Base-by-base conservation (phyloP, 2,888 invertebrate genomes). In the Heteromurus nitidus region DNA sequence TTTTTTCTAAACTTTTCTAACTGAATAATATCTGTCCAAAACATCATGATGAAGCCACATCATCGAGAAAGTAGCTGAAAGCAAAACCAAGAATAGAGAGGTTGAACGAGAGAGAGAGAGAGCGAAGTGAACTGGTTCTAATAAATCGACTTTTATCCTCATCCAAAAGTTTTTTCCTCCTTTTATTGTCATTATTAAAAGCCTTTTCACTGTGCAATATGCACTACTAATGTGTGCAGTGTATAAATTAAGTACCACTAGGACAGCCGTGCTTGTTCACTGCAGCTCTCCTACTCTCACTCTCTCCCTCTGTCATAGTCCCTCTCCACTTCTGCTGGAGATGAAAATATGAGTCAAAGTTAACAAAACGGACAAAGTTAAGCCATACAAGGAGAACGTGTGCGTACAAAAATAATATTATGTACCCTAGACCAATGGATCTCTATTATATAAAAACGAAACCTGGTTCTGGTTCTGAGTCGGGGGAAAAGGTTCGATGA, bases 401-500 rank as follows among this genome's bases (percentile, higher is more conserved):
- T 76, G 42, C 76, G 30, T 60, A 76, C 60, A 60, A 76, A 76
- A 68, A 76, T 76, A 60, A 76, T 76, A 68, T 68, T 55, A 65
- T 65, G 65, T 53, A 65, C 74, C 65, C 64, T n/a, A n/a, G n/a
- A n/a, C n/a, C n/a, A n/a, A n/a, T n/a, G n/a, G n/a, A n/a, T n/a
- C n/a, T n/a, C n/a, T n/a, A n/a, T n/a, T n/a, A n/a, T n/a, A 22
- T 55, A 55, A 55, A 22, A 55, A n/a, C 3, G 50, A 24, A 24
- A 22, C 36, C 47, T 47, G 50, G 50, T 55, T 9, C 36, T 9
- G 9, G 36, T 13, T 60, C 20, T 3, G 47, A 53, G 31, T 55
- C 22, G 53, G 44, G 64, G 31, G 42, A 60, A 53, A 60, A 58
- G n/a, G 47, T 36, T 36, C 36, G 13, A 36, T 36, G 36, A 36